Conservation (phyloP, 2,797 vertebrate species). For the Cossypha dichroa region DNA sequence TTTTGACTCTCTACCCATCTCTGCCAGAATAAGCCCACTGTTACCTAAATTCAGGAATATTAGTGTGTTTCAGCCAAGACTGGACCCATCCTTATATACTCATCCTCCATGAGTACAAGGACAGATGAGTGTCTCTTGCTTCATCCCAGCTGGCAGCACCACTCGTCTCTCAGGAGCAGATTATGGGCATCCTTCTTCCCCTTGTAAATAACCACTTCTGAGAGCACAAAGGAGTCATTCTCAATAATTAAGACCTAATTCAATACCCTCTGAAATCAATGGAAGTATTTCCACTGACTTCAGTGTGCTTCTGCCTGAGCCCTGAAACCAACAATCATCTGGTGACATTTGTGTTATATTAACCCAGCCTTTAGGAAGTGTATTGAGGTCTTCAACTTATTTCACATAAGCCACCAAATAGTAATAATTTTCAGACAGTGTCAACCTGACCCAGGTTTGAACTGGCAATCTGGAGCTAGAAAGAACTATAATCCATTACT, state of each 20-base stretch:
- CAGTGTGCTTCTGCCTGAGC: neutral
- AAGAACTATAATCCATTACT: slow-evolving; percentile 52
- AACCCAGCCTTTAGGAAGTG: slow-evolving; percentile 44
- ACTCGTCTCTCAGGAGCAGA: neutral
- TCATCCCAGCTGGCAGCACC: neutral
- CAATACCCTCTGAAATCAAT: slow-evolving; percentile 22
- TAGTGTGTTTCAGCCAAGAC: neutral
- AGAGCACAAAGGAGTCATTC: slow-evolving; percentile 4
- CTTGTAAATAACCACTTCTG: neutral
- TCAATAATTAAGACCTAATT: slow-evolving; percentile 49
- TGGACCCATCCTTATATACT: neutral
- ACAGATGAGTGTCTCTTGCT: neutral
- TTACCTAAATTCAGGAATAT: neutral
- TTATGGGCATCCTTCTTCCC: neutral
- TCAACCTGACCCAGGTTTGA: slow-evolving; percentile 67
- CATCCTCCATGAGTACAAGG: neutral
- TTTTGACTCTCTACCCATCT: neutral
- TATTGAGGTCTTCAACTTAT: slow-evolving; percentile 57
- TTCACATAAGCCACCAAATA: slow-evolving; percentile 60
- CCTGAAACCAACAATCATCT: slow-evolving; percentile 30
- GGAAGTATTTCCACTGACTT: slow-evolving; percentile 13
- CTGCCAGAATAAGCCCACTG: neutral
- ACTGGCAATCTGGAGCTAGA: slow-evolving; percentile 62
- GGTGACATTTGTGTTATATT: slow-evolving; percentile 59
- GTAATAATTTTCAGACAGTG: slow-evolving; percentile 62